phyloP scores from a whole-genome alignment of 2,888 invertebrate species.

The Yponomeuta malinellus region DNA sequence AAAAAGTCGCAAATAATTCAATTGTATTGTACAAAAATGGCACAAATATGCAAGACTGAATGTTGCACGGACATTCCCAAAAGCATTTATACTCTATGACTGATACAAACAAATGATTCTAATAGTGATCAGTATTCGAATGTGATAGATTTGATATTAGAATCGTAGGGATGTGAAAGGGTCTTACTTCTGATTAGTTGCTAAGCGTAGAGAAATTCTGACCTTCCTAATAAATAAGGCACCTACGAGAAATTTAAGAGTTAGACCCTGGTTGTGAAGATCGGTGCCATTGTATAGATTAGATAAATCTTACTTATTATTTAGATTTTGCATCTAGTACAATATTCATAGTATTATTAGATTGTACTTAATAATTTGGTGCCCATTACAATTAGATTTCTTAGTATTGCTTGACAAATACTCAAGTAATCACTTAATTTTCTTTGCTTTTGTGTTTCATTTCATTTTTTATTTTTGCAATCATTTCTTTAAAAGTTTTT shows the following conservation, averaged over 20 bases:
- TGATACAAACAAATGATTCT: neutral
- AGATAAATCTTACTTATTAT: constrained; percentile 9
- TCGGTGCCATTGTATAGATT: constrained; percentile 38
- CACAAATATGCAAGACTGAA: constrained; percentile 33
- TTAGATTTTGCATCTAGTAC: constrained; percentile 21
- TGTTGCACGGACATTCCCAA: constrained; percentile 42
- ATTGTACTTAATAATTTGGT: constrained; percentile 42
- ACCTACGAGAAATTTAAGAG: neutral
- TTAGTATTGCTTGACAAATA: neutral
- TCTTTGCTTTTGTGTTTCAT: neutral
- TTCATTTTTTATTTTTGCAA: neutral
- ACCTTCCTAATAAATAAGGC: too few species aligned
- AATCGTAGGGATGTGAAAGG: neutral
- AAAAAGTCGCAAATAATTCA: too few species aligned
- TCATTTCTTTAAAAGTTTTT: neutral
- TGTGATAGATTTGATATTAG: constrained; percentile 1
- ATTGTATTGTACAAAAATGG: neutral
- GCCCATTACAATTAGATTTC: constrained; percentile 22
- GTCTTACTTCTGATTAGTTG: neutral
- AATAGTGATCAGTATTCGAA: constrained; percentile 2
- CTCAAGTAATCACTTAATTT: neutral
- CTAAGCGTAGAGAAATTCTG: too few species aligned
- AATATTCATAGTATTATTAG: constrained; percentile 43
- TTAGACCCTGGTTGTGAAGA: constrained; percentile 16
- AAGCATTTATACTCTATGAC: constrained; percentile 35